These are phyloP conservation scores for Musca vetustissima DNA, from an alignment of 1,140 invertebrate genomes.

Conservation along the genomic window DNA sequence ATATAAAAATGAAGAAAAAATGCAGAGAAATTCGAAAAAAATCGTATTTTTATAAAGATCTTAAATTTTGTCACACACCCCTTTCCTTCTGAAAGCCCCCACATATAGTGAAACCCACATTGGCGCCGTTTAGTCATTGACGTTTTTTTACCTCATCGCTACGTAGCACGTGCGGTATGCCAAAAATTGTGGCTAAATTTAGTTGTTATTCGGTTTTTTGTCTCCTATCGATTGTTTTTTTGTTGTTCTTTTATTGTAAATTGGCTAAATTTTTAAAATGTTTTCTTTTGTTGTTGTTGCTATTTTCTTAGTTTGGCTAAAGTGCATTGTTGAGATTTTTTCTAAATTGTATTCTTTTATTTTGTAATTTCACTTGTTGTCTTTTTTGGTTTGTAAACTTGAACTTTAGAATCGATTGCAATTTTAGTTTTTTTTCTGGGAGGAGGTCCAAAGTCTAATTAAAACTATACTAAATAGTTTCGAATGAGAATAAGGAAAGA, in stretches of 20 bases:
- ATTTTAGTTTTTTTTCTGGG: neutral
- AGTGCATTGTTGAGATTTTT: conserved; percentile 3
- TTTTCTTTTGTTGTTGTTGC: no score
- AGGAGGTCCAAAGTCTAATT: no score
- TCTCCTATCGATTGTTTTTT: no score
- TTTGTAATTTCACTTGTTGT: neutral
- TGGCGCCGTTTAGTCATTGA: conserved; percentile 28
- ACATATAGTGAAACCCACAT: neutral
- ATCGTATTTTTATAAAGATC: no score
- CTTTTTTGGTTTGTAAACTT: neutral
- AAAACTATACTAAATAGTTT: no score
- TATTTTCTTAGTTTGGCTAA: neutral
- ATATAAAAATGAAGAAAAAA: no score
- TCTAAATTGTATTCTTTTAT: conserved; percentile 11
- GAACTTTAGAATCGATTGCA: conserved; percentile 4
- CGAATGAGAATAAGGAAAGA: neutral
- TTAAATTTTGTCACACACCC: no score
- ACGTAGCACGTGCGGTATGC: conserved; percentile 27
- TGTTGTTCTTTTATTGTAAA: conserved; percentile 1
- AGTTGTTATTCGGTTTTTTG: neutral
- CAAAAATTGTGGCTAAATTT: conserved; percentile 18
- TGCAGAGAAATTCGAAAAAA: no score
- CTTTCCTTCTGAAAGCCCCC: no score
- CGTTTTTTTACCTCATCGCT: conserved; percentile 8
- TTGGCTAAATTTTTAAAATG: no score